Evolutionary conservation across 2,113 vertebrate species (phyloP).

Genomic region (Ammospiza caudacuta): DNA sequence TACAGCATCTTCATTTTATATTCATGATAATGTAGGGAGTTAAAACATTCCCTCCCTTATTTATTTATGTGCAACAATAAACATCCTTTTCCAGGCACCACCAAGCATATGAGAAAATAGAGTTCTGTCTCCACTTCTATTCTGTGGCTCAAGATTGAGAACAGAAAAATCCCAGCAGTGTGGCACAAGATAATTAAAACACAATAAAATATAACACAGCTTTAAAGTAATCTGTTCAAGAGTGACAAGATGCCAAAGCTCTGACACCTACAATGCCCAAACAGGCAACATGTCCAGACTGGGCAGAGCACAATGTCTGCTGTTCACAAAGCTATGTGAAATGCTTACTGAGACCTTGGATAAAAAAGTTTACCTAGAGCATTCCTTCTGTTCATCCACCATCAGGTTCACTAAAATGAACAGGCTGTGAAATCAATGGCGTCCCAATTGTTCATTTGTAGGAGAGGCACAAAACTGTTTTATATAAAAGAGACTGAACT

Average conservation of each 20-base stretch:
- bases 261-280: neutral
- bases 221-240: constrained; percentile 22
- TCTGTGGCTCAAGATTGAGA: neutral
- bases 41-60: neutral
- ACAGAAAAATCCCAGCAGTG: neutral
- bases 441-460: constrained; percentile 46
- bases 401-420: constrained; percentile 6
- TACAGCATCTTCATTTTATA: neutral
- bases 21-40: neutral
- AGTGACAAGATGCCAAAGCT: constrained; percentile 10
- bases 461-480: neutral
- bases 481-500: constrained; percentile 7
- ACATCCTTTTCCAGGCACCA: neutral
- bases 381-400: constrained; percentile 50
- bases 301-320: neutral
- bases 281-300: constrained; percentile 4
- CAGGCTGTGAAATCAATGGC: constrained; percentile 51
- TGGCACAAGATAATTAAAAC: constrained; percentile 10
- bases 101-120: neutral
- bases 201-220: neutral
- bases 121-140: neutral
- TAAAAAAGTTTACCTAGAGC: constrained; percentile 26
- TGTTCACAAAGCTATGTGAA: constrained; percentile 26
- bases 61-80: neutral
- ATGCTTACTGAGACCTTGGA: constrained; percentile 4